Base-by-base conservation (phyloP, 2,888 invertebrate species). In the Tiphia femorata region DNA sequence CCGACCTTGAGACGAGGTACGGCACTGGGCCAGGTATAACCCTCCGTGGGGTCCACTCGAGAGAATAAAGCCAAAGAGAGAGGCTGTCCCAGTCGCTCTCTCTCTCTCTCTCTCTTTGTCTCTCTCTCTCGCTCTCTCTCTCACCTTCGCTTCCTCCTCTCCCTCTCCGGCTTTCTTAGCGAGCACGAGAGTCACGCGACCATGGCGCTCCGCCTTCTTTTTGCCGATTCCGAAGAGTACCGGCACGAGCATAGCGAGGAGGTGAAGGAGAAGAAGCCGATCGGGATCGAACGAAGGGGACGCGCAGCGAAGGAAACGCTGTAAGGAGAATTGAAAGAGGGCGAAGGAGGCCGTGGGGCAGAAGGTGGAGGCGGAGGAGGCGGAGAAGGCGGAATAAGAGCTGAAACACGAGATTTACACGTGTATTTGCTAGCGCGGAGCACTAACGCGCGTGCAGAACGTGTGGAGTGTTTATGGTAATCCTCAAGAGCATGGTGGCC, bases 391-490 rank as follows among this genome's bases (percentile, higher is more conserved):
- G 67, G 67, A 72, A 75, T 76, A 76, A 76, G 76, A 75, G 62
- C 68, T 72, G 70, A 75, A 78, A 78, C 70, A 67, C 60, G 63
- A 64, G 73, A 78, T 77, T 78, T 78, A 78, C 78, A 78, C 73
- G 72, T 78, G 78, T 78, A 78, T 65, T 67, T 64, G 69, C 73
- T 67, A 62, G 69, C 54, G 58, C 48, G n/a, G n/a, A 50, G 62
- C 58, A 30, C 58, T 61, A 73, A 70, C 64, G 65, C 53, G 62
- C 62, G 64, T 67, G 67, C 70, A 75, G 66, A 67, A 67, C 49
- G 62, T 53, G n/a, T 61, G 41, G 67, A 73, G 72, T 75, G 77
- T 77, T 76, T 77, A 76, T 76, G 76, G 72, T 76, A 76, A 76
- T 76, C 63, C 64, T 37, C 68, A n/a, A n/a, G 53, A 70, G 51